Conservation (phyloP, 1,140 invertebrate genomes). For the Diabrotica virgifera region DNA sequence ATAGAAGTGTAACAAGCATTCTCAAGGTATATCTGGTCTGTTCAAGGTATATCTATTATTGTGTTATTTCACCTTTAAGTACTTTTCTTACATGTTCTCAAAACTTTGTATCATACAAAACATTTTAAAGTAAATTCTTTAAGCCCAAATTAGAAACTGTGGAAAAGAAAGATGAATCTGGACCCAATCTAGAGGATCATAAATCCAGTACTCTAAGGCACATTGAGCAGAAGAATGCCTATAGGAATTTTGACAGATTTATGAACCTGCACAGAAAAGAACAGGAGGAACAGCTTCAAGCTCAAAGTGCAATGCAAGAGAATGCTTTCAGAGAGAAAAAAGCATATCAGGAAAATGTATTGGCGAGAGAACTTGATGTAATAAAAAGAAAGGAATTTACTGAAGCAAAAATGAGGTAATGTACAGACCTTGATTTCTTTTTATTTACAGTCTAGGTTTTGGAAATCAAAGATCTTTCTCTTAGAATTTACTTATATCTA, state of each 20-base stretch:
- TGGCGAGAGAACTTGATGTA: conserved; percentile 37
- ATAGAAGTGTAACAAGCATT: too few species aligned
- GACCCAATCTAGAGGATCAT: not conserved
- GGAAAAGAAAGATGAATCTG: not conserved
- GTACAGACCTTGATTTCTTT: too few species aligned
- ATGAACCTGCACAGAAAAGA: conserved; percentile 34
- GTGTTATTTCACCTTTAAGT: too few species aligned
- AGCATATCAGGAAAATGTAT: conserved; percentile 35
- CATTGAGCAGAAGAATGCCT: conserved; percentile 36
- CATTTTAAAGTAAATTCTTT: too few species aligned
- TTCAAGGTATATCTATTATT: too few species aligned
- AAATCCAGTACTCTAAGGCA: not conserved
- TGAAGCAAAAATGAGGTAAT: conserved; percentile 34
- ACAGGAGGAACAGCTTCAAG: conserved; percentile 29
- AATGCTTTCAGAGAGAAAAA: conserved; percentile 25
- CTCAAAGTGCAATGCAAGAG: conserved; percentile 26
- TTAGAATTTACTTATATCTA: too few species aligned
- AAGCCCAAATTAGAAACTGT: too few species aligned
- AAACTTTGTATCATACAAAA: too few species aligned
- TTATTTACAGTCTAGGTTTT: too few species aligned
- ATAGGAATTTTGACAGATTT: conserved; percentile 32
- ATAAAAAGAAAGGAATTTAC: conserved; percentile 39
- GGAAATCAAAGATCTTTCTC: too few species aligned
- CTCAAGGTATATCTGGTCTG: too few species aligned
- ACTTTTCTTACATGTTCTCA: too few species aligned